A percentile compares a stretch with the other conserved stretches of the same genome.
These are phyloP conservation scores for Falco rusticolus DNA, from an alignment of 2,797 vertebrate genomes.

Conservation along the genomic window DNA sequence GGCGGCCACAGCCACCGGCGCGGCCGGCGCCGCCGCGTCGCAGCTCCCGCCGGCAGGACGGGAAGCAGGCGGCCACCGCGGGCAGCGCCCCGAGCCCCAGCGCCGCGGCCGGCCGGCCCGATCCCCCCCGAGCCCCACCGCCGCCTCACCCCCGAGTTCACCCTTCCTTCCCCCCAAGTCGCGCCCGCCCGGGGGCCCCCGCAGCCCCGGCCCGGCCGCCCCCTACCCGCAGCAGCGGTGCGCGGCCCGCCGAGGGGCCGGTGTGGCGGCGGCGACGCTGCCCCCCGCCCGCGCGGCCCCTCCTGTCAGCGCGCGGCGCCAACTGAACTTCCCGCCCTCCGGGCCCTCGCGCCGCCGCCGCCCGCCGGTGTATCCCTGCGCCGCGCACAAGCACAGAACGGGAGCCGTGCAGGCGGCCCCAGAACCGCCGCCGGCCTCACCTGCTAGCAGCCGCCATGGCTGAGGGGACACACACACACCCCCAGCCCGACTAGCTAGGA, in stretches of 20 bases:
- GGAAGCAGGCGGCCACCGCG: too few species aligned
- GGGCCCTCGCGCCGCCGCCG: fast-evolving
- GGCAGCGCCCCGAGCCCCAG: fast-evolving
- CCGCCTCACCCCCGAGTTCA: too few species aligned
- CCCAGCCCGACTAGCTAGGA: fast-evolving
- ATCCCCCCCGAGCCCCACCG: too few species aligned
- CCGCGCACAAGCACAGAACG: neutral
- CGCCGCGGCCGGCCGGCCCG: too few species aligned
- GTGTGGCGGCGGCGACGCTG: neutral
- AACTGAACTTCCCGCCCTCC: neutral
- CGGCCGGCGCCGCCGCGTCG: neutral
- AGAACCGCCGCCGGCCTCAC: neutral
- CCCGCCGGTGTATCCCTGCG: neutral
- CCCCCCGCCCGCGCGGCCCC: neutral
- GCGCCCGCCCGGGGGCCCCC: neutral
- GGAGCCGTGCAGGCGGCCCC: fast-evolving
- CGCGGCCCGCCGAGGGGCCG: neutral
- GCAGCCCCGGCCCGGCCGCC: neutral
- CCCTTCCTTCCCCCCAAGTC: too few species aligned
- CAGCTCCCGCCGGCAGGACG: too few species aligned
- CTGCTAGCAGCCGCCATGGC: neutral
- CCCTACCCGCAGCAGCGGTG: neutral
- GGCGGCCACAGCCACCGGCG: neutral
- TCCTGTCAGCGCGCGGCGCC: neutral
- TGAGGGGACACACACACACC: fast-evolving